These are phyloP conservation scores for Altica lythri DNA, from an alignment of 2,888 invertebrate species.

Conservation along the genomic window DNA sequence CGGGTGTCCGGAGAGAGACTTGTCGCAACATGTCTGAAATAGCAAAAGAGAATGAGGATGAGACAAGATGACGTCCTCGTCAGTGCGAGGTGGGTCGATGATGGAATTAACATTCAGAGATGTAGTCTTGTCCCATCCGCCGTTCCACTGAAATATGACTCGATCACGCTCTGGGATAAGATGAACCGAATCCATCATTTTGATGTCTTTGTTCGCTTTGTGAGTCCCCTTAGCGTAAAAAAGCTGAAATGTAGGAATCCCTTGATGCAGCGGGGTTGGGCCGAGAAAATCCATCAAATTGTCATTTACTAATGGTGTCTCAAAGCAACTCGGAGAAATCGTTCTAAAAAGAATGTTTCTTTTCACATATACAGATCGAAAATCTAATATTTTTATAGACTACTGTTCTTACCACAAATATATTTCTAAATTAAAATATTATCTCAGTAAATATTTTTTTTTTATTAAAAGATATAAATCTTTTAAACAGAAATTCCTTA, in stretches of 20 bases:
- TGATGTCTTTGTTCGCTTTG: constrained; percentile 60
- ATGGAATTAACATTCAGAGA: constrained; percentile 58
- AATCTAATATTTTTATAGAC: constrained; percentile 21
- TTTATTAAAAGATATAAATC: no score
- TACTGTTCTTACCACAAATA: constrained; percentile 16
- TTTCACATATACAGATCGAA: constrained; percentile 16
- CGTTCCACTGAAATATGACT: constrained; percentile 58
- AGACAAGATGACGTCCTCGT: constrained; percentile 25
- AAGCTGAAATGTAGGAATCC: constrained; percentile 55
- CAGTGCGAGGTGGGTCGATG: constrained; percentile 50
- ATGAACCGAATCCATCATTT: constrained; percentile 61
- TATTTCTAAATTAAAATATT: no score
- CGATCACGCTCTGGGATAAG: constrained; percentile 60
- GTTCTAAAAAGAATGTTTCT: constrained; percentile 29
- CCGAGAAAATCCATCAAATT: constrained; percentile 55
- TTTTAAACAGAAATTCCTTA: no score
- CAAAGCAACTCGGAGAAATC: constrained; percentile 46
- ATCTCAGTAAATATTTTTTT: no score
- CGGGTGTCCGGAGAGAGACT: constrained; percentile 34
- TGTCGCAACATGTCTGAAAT: constrained; percentile 50
- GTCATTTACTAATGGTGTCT: constrained; percentile 55
- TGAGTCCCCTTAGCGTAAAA: constrained; percentile 51
- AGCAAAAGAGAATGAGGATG: constrained; percentile 39
- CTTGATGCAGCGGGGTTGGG: constrained; percentile 53
- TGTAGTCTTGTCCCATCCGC: constrained; percentile 54